Evolutionary conservation across 2,797 vertebrate species (phyloP).

Genomic region (Serranus cabrilla): DNA sequence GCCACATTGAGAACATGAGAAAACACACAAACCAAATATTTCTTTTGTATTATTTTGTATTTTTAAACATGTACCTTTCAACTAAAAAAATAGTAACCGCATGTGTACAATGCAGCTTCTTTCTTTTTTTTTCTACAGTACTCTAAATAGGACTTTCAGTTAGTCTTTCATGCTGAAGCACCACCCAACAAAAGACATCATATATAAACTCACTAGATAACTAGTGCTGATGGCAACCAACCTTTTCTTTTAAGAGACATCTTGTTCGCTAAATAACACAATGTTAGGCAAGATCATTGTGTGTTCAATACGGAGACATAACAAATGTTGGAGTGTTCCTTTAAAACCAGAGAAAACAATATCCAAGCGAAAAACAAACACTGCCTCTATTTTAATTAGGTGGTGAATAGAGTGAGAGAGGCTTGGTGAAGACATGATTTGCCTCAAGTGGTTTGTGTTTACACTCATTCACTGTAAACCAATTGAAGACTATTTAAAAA

Average conservation of each 20-base stretch:
- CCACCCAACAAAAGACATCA: neutral
- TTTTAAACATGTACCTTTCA: too few species aligned
- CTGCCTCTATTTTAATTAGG: slow-evolving; percentile 7
- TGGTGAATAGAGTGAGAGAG: neutral
- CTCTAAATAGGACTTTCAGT: neutral
- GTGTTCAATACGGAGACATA: neutral
- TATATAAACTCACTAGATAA: neutral
- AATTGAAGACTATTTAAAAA: neutral
- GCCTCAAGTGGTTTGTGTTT: neutral
- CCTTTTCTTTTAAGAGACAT: neutral
- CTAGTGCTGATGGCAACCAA: neutral
- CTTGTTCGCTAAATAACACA: slow-evolving; percentile 5
- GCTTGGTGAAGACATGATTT: neutral
- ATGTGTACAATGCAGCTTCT: neutral
- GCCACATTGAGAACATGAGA: neutral
- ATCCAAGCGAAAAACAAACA: slow-evolving; percentile 5
- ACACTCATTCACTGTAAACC: neutral
- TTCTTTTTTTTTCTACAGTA: neutral
- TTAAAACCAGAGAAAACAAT: neutral
- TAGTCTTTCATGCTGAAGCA: neutral
- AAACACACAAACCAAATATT: too few species aligned
- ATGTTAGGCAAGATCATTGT: neutral
- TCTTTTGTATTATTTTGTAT: too few species aligned
- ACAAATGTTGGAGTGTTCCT: neutral
- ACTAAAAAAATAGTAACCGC: neutral